These are phyloP conservation scores for Syrista parreyssii DNA, from an alignment of 2,888 invertebrate species.

Conservation along the genomic window DNA sequence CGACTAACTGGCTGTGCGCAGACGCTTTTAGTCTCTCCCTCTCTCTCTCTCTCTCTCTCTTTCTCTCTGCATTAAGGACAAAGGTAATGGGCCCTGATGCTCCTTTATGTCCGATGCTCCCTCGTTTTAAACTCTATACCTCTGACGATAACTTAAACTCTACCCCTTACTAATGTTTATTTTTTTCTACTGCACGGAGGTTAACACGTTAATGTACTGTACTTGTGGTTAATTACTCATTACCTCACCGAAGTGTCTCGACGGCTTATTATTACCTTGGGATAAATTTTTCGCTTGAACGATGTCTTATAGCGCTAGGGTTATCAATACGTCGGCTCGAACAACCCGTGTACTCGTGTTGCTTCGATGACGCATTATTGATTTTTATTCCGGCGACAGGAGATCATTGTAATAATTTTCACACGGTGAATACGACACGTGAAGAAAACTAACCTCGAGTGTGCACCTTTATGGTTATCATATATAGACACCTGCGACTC, in stretches of 20 bases:
- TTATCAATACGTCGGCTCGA: not conserved
- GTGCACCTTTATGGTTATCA: constrained; percentile 4
- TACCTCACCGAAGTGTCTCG: not conserved
- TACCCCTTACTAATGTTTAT: not conserved
- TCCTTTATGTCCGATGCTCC: not conserved
- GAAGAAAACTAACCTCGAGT: not conserved
- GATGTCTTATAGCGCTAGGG: not conserved
- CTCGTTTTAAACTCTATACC: not conserved
- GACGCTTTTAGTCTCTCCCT: not conserved
- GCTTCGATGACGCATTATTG: not conserved
- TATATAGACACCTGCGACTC: not conserved
- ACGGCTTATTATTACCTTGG: not conserved
- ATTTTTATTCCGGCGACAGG: constrained; percentile 1
- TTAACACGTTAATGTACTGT: not conserved
- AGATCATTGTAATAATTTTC: constrained; percentile 15
- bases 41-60: not conserved
- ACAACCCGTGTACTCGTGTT: not conserved
- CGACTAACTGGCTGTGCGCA: not conserved
- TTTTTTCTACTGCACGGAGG: not conserved
- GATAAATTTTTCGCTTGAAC: not conserved
- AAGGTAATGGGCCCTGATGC: not conserved
- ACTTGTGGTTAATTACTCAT: not conserved
- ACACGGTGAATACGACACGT: not conserved
- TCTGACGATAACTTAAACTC: not conserved
- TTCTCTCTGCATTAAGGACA: not conserved